A percentile compares a stretch with the other conserved stretches of the same genome.
phyloP scores from a whole-genome alignment of 2,113 vertebrate genomes.

The Atractosteus spatula region DNA sequence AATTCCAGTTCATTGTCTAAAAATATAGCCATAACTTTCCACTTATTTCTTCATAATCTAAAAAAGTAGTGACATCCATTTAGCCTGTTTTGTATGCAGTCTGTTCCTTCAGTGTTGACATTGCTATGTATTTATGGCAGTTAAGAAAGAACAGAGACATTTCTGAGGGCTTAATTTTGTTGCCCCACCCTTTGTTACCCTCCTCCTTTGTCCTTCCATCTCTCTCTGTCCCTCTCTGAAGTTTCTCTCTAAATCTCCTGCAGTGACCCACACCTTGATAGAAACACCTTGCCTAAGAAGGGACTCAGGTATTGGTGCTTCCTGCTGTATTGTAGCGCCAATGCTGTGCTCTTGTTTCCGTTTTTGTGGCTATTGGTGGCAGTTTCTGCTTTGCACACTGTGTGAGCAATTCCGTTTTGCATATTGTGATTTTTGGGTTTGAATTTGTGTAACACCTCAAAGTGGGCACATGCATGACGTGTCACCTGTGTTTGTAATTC shows the following conservation, averaged over 20 bases:
- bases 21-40: too few species aligned
- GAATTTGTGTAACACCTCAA: neutral
- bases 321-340: slow-evolving; percentile 58
- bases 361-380: slow-evolving; percentile 26
- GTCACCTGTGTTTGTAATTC: neutral
- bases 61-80: too few species aligned
- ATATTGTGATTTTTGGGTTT: neutral
- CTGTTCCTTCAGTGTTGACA: too few species aligned
- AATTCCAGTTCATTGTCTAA: too few species aligned
- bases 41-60: too few species aligned
- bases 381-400: slow-evolving; percentile 9
- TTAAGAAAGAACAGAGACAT: too few species aligned
- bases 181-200: neutral
- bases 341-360: slow-evolving; percentile 52
- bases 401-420: neutral
- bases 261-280: slow-evolving; percentile 93
- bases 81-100: too few species aligned
- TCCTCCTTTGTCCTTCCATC: slow-evolving; percentile 23
- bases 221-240: slow-evolving; percentile 60
- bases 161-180: neutral
- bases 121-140: too few species aligned
- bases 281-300: slow-evolving; percentile 98
- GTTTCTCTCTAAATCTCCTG: slow-evolving; percentile 81
- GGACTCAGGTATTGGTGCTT: slow-evolving; percentile 90
- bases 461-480: neutral